Evolutionary conservation across 2,888 invertebrate genomes (phyloP).

Genomic region (Drosophila testacea): DNA sequence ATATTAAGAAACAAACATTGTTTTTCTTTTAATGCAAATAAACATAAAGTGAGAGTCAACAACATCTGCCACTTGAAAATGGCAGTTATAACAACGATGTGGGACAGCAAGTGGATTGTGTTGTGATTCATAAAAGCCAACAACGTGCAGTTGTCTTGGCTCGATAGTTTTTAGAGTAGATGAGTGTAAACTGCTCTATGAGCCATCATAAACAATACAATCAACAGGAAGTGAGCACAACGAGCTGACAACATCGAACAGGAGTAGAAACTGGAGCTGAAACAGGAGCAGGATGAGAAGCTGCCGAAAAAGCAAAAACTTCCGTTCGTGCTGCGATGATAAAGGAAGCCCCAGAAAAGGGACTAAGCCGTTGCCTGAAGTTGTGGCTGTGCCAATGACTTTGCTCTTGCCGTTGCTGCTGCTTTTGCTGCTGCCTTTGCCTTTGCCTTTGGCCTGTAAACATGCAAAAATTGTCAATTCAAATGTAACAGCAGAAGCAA

Average conservation of each 20-base stretch:
- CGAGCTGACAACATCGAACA: conserved; percentile 42
- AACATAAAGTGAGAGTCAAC: background rate
- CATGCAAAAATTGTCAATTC: conserved; percentile 71
- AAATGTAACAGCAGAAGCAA: conserved; percentile 40
- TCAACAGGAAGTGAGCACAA: conserved; percentile 59
- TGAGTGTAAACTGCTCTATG: conserved; percentile 31
- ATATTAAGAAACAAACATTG: conserved; percentile 20
- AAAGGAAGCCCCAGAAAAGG: conserved; percentile 33
- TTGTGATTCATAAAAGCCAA: conserved; percentile 13
- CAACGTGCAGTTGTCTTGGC: background rate
- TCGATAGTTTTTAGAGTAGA: conserved; percentile 15
- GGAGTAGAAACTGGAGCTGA: background rate
- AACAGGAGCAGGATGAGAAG: background rate
- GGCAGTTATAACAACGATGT: conserved; percentile 33
- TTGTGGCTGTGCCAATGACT: conserved; percentile 24
- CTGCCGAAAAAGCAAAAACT: conserved; percentile 34
- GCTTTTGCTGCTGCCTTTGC: conserved; percentile 2
- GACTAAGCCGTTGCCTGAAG: conserved; percentile 32
- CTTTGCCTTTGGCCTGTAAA: conserved; percentile 52
- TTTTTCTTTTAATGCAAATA: conserved; percentile 20
- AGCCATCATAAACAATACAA: conserved; percentile 63
- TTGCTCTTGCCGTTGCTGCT: conserved; percentile 2
- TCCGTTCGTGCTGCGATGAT: conserved; percentile 43
- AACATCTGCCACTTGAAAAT: conserved; percentile 29
- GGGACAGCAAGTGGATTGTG: background rate